phyloP scores from a whole-genome alignment of 2,113 vertebrate genomes.

The Plecotus auritus region DNA sequence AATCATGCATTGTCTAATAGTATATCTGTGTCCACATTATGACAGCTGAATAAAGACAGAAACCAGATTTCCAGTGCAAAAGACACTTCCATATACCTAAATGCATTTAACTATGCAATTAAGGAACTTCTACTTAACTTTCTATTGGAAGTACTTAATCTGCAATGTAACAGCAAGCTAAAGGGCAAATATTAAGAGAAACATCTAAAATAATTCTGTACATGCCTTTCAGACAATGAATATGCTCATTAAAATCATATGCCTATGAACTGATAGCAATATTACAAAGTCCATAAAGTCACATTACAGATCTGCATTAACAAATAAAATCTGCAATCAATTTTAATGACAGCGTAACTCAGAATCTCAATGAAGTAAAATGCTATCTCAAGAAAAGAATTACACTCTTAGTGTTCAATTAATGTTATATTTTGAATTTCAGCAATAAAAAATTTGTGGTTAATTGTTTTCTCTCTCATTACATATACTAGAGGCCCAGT shows the following conservation, averaged over 20 bases:
- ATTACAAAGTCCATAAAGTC: not conserved
- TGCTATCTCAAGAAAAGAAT: not conserved
- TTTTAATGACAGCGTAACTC: not conserved
- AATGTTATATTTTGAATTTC: not conserved
- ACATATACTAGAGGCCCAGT: not conserved
- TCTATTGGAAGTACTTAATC: not conserved
- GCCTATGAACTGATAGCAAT: not conserved
- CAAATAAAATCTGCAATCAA: not conserved
- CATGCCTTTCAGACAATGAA: not conserved
- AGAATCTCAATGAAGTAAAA: not conserved
- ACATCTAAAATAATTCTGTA: slow-evolving; percentile 12
- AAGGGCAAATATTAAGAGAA: not conserved
- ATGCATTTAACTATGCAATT: not conserved
- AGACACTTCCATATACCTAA: not conserved
- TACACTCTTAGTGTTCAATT: not conserved
- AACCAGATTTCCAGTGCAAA: not conserved
- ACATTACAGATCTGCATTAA: not conserved
- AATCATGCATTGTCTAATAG: not conserved
- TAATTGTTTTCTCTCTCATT: not conserved
- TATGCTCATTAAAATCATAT: not conserved
- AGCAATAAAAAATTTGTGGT: not conserved
- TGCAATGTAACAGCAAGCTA: not conserved
- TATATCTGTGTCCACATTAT: not conserved
- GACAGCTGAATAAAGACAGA: not conserved
- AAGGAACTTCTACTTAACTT: not conserved